Conservation (phyloP, 2,113 vertebrate genomes). For the Amphiprion percula region DNA sequence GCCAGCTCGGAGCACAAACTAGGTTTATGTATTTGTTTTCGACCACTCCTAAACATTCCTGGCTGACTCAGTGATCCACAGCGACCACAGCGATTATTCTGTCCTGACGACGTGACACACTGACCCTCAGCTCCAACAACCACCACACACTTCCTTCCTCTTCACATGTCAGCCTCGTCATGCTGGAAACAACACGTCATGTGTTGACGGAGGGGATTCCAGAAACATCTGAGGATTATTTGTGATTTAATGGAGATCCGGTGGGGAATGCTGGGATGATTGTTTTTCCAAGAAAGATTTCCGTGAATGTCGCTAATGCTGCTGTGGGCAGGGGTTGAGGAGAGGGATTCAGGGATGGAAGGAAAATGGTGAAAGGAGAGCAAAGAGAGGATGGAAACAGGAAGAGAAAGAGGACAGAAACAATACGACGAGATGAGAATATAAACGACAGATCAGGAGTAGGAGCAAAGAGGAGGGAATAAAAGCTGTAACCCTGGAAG, state of each 20-base stretch:
- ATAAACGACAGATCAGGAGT: not conserved
- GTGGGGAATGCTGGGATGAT: slow-evolving; percentile 10
- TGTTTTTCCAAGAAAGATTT: slow-evolving; percentile 49
- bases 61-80: slow-evolving; percentile 36
- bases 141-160: slow-evolving; percentile 21
- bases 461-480: not conserved
- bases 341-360: slow-evolving; percentile 10
- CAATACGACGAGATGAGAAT: not conserved
- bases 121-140: slow-evolving; percentile 22
- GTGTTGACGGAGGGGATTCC: slow-evolving; percentile 48
- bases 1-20: not conserved
- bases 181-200: slow-evolving; percentile 32
- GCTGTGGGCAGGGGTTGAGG: slow-evolving; percentile 44
- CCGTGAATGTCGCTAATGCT: slow-evolving; percentile 43
- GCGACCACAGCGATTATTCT: slow-evolving; percentile 34
- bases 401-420: not conserved
- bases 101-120: slow-evolving; percentile 55
- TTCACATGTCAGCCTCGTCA: slow-evolving; percentile 27
- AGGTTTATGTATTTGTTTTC: slow-evolving; percentile 56
- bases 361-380: not conserved
- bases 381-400: slow-evolving; percentile 15
- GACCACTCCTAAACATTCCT: slow-evolving; percentile 50
- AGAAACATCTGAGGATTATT: slow-evolving; percentile 28
- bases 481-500: too few species aligned
- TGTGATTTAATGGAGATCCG: slow-evolving; percentile 9